A percentile compares a stretch with the other conserved stretches of the same genome.
Evolutionary conservation across 1,140 invertebrate species (phyloP).

Genomic region (Rhizoglyphus robini): DNA sequence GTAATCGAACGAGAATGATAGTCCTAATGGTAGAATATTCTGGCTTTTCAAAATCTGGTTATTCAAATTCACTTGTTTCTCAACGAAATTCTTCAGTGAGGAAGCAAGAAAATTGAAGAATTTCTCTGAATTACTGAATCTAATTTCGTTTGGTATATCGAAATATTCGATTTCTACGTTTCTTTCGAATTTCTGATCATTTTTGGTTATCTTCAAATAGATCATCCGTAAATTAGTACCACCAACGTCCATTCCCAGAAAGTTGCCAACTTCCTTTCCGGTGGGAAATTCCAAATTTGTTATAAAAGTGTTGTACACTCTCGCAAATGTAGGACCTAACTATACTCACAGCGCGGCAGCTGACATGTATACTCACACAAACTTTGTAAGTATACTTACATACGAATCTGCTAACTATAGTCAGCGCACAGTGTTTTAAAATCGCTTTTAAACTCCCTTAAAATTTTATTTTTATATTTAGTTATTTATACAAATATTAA

Average conservation of each 20-base stretch:
- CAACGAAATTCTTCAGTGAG: slow-evolving; percentile 55
- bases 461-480: too few species aligned
- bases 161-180: slow-evolving; percentile 47
- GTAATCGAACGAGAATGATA: slow-evolving; percentile 73
- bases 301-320: slow-evolving; percentile 51
- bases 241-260: slow-evolving; percentile 59
- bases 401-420: too few species aligned
- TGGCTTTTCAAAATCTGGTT: too few species aligned
- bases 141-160: slow-evolving; percentile 43
- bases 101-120: slow-evolving; percentile 63
- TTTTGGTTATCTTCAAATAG: slow-evolving; percentile 43
- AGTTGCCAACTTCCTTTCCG: slow-evolving; percentile 52
- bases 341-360: too few species aligned
- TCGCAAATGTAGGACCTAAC: too few species aligned
- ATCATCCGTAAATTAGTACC: slow-evolving; percentile 65
- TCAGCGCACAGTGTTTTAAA: too few species aligned
- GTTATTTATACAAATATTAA: too few species aligned
- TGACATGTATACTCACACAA: too few species aligned
- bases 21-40: slow-evolving; percentile 41
- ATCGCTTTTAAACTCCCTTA: too few species aligned
- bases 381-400: too few species aligned
- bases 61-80: slow-evolving; percentile 30
- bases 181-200: slow-evolving; percentile 42
- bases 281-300: slow-evolving; percentile 45
- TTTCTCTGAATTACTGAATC: slow-evolving; percentile 25